These are phyloP conservation scores for Drosophila demipolita DNA, from an alignment of 2,888 invertebrate genomes.

Conservation along the genomic window DNA sequence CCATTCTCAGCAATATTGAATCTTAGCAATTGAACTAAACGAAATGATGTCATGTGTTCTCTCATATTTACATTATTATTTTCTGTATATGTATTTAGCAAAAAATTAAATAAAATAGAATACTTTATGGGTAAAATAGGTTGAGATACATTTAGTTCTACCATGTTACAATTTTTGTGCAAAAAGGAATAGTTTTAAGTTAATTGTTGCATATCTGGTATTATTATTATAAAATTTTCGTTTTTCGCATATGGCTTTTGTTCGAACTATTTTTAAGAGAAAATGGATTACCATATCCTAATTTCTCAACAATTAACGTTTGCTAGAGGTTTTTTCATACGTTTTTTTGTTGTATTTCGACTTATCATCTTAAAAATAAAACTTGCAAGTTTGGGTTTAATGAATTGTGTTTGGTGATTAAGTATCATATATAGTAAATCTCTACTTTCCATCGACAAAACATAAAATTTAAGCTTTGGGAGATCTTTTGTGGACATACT, in stretches of 20 bases:
- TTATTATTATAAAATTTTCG: background rate
- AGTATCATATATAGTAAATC: too few species aligned
- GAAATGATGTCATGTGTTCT: slow-evolving; percentile 19
- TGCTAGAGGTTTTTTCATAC: too few species aligned
- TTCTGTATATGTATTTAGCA: background rate
- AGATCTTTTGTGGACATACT: too few species aligned
- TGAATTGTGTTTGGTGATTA: too few species aligned
- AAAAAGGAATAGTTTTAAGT: background rate
- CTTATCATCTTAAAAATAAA: too few species aligned
- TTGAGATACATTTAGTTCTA: background rate
- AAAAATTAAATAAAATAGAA: slow-evolving; percentile 5
- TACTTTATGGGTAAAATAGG: background rate
- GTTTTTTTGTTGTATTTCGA: too few species aligned
- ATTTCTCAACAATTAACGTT: too few species aligned
- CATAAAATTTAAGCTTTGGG: too few species aligned
- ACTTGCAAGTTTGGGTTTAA: too few species aligned
- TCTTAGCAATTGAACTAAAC: background rate
- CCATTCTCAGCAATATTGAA: slow-evolving; percentile 5
- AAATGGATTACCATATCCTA: too few species aligned
- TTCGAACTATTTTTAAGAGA: background rate
- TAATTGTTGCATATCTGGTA: background rate
- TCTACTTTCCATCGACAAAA: too few species aligned
- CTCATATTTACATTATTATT: background rate
- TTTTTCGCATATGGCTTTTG: background rate
- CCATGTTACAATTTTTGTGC: background rate